Evolutionary conservation across 1,140 invertebrate species (phyloP).

Genomic region (Maniola jurtina): DNA sequence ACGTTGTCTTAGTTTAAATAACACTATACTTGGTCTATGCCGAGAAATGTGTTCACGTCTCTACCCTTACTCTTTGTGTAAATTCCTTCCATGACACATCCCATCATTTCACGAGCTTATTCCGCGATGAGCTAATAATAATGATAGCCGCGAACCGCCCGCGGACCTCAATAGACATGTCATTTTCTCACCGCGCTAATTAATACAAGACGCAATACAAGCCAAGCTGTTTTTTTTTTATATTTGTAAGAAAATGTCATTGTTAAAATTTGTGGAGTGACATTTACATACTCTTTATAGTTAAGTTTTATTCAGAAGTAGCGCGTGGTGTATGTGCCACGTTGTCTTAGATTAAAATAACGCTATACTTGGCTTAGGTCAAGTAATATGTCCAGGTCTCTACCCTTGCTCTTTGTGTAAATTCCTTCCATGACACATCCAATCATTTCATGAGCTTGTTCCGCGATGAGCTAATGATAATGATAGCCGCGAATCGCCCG

Average conservation of each 20-base stretch:
- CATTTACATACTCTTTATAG: no score
- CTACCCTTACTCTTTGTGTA: no score
- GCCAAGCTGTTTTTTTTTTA: no score
- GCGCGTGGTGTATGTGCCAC: no score
- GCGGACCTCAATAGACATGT: constrained; percentile 49
- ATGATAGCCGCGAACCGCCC: constrained; percentile 47
- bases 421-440: constrained; percentile 33
- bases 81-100: constrained; percentile 38
- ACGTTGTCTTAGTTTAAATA: no score
- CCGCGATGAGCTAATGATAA: constrained; percentile 39
- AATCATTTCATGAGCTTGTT: constrained; percentile 29
- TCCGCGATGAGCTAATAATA: constrained; percentile 36
- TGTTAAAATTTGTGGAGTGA: not conserved
- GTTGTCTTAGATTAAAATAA: no score
- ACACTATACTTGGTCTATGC: no score
- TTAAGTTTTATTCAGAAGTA: no score
- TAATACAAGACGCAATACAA: constrained; percentile 41
- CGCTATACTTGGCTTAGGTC: not conserved
- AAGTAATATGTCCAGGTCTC: no score
- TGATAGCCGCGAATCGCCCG: constrained; percentile 45
- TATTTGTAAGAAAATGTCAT: constrained; percentile 15
- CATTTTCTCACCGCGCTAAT: constrained; percentile 64
- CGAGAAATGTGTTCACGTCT: no score
- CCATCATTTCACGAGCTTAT: constrained; percentile 31
- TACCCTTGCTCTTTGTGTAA: no score